Conservation (phyloP, 2,888 invertebrate species). For the Ectobius pallidus region DNA sequence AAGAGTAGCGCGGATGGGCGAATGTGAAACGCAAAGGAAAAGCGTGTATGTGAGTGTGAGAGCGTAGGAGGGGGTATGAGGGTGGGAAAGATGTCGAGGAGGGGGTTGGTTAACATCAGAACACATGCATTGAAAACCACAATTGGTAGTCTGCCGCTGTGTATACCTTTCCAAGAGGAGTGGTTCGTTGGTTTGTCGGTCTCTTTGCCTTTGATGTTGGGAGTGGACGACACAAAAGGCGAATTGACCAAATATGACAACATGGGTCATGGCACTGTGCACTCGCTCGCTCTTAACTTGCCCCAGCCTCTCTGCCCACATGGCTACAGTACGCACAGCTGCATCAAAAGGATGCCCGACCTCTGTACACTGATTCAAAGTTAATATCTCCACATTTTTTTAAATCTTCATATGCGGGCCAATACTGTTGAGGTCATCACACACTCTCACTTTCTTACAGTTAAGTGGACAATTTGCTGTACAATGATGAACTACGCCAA, state of each 20-base stretch:
- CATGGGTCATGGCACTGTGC: slow-evolving; percentile 23
- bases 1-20: slow-evolving; percentile 13
- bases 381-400: too few species aligned
- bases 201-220: slow-evolving; percentile 32
- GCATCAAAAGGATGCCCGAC: not conserved
- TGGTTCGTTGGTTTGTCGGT: slow-evolving; percentile 14
- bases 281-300: not conserved
- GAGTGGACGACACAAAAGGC: slow-evolving; percentile 32
- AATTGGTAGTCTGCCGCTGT: slow-evolving; percentile 18
- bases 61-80: not conserved
- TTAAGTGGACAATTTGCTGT: too few species aligned
- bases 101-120: slow-evolving; percentile 10
- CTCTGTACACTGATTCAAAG: too few species aligned
- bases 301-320: not conserved
- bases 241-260: slow-evolving; percentile 40
- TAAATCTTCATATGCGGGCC: too few species aligned
- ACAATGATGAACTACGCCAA: too few species aligned
- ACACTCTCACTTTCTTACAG: too few species aligned
- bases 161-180: not conserved
- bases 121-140: slow-evolving; percentile 22
- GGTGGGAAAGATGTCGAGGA: not conserved
- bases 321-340: not conserved
- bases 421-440: too few species aligned
- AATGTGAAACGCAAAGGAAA: slow-evolving; percentile 22
- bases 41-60: not conserved